Percentiles rank a stretch among this genome's conserved stretches.
Evolutionary conservation across 2,797 vertebrate species (phyloP).

Genomic region (Leptoclinus maculatus): DNA sequence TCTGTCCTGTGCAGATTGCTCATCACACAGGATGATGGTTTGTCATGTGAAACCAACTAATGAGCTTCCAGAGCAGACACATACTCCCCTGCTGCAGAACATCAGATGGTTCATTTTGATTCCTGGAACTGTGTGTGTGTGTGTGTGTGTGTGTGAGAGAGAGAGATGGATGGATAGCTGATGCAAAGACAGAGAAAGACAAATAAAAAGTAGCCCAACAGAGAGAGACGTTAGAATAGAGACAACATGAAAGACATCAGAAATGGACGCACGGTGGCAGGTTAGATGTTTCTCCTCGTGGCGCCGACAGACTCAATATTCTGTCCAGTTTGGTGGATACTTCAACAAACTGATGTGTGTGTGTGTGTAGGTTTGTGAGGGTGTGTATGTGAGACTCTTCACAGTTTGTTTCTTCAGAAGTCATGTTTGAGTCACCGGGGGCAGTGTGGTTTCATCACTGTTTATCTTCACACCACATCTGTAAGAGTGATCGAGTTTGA

Average conservation of each 20-base stretch:
- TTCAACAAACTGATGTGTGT: not conserved
- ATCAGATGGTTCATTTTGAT: conserved; percentile 11
- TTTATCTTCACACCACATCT: conserved; percentile 40
- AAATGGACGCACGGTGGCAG: not conserved
- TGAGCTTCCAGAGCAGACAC: conserved; percentile 14
- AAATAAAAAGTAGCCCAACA: not conserved
- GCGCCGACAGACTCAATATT: not conserved
- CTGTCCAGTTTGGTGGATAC: conserved; percentile 2
- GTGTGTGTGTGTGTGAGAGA: not conserved
- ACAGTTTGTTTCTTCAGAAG: conserved; percentile 23
- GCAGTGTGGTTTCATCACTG: conserved; percentile 38
- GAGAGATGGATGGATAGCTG: not conserved
- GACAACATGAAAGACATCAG: not conserved
- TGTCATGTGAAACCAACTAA: conserved; percentile 29
- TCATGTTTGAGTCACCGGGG: conserved; percentile 32
- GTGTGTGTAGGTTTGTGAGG: not conserved
- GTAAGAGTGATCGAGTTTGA: conserved; percentile 16
- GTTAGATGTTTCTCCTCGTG: not conserved
- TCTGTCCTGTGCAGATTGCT: conserved; percentile 24
- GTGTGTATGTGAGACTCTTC: not conserved
- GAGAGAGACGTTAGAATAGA: not conserved
- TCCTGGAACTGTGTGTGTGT: not conserved
- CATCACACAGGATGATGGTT: conserved; percentile 19
- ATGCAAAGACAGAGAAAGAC: not conserved
- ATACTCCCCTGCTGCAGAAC: not conserved